phyloP scores from a whole-genome alignment of 2,797 vertebrate species.

The Lepus townsendii region DNA sequence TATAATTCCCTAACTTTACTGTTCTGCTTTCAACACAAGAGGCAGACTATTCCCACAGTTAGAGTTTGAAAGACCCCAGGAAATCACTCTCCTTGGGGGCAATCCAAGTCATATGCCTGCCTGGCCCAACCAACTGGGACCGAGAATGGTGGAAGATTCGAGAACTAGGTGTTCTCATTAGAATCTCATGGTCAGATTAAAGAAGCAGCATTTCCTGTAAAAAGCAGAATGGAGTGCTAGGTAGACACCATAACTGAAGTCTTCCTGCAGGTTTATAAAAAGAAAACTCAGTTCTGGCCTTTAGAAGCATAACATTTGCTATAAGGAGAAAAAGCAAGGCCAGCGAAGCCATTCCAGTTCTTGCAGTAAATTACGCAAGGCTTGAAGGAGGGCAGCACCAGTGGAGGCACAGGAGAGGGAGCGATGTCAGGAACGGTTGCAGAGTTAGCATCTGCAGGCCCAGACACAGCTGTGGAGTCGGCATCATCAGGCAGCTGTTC shows the following conservation, averaged over 20 bases:
- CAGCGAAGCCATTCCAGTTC: background rate
- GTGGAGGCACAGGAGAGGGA: background rate
- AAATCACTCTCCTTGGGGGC: background rate
- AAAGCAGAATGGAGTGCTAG: background rate
- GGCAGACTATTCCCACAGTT: background rate
- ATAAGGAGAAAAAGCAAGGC: background rate
- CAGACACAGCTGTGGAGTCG: background rate
- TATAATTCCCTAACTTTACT: background rate
- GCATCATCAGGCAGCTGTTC: background rate
- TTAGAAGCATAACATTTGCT: background rate
- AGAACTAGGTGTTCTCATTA: background rate
- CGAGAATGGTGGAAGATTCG: background rate
- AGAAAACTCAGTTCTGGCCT: background rate
- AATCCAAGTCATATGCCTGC: background rate
- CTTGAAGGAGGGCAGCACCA: background rate
- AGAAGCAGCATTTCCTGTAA: background rate
- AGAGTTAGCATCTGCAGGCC: slow-evolving; percentile 14
- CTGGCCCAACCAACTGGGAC: background rate
- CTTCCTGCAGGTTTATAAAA: background rate
- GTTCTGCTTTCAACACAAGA: background rate
- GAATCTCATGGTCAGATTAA: background rate
- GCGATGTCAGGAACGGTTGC: background rate
- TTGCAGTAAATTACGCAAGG: background rate
- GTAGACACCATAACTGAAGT: background rate
- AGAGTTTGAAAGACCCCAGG: background rate